Percentiles rank a stretch among this genome's conserved stretches.
Evolutionary conservation across 2,113 vertebrate genomes (phyloP).

Genomic region (Elephantulus edwardii): DNA sequence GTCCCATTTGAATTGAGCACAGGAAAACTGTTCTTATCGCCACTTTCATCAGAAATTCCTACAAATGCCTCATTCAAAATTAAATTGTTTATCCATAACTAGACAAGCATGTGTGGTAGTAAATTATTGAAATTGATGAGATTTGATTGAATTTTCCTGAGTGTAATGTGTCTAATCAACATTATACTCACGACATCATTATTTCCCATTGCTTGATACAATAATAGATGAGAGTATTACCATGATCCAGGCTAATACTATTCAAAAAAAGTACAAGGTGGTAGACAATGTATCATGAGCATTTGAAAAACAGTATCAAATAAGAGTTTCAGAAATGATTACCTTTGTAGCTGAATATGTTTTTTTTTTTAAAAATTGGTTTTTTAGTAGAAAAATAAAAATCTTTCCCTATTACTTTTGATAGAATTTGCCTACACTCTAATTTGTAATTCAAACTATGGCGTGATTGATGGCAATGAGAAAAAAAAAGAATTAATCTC

Average conservation of each 20-base stretch:
- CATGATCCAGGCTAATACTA: not conserved
- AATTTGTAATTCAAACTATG: slow-evolving; percentile 37
- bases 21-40: slow-evolving; percentile 24
- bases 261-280: not conserved
- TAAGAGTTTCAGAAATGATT: not conserved
- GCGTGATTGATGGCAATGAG: not conserved
- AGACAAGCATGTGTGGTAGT: slow-evolving; percentile 3
- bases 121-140: no score
- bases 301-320: slow-evolving; percentile 34
- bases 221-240: no score
- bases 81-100: slow-evolving; percentile 53
- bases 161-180: no score
- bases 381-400: slow-evolving; percentile 34
- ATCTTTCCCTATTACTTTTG: not conserved
- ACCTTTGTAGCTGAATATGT: not conserved
- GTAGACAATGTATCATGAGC: not conserved
- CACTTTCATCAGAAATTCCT: slow-evolving; percentile 54
- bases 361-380: not conserved
- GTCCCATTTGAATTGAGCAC: not conserved
- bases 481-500: not conserved
- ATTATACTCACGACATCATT: no score
- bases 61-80: slow-evolving; percentile 57
- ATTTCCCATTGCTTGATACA: no score
- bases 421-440: not conserved
- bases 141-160: no score